phyloP scores from a whole-genome alignment of 1,140 invertebrate genomes.

The Sinonovacula constricta region DNA sequence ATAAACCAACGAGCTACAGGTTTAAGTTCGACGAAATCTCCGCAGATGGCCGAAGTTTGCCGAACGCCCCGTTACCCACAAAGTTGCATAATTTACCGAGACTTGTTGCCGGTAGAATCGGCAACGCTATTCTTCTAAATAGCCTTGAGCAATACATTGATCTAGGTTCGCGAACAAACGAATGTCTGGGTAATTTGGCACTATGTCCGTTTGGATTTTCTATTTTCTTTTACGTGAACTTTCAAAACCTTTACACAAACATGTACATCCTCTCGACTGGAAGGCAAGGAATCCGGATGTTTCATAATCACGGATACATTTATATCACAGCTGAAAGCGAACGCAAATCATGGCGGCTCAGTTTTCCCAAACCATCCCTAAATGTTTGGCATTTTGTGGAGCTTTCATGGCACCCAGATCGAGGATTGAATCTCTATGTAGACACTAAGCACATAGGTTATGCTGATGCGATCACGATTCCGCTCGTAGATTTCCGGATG shows the following conservation, averaged over 20 bases:
- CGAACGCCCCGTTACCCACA: slow-evolving; percentile 59
- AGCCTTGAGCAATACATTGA: slow-evolving; percentile 72
- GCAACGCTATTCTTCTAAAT: slow-evolving; percentile 68
- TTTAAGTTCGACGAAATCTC: slow-evolving; percentile 71
- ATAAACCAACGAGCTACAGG: slow-evolving; percentile 63
- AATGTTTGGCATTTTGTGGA: slow-evolving; percentile 75
- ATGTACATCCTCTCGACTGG: slow-evolving; percentile 73
- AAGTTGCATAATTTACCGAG: slow-evolving; percentile 56
- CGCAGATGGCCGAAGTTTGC: slow-evolving; percentile 53
- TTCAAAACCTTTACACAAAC: slow-evolving; percentile 64
- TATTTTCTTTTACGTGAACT: slow-evolving; percentile 73
- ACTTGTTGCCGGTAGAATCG: slow-evolving; percentile 70
- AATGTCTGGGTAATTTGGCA: slow-evolving; percentile 72
- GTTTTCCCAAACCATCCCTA: slow-evolving; percentile 50
- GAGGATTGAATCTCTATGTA: slow-evolving; percentile 73
- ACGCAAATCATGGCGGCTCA: slow-evolving; percentile 57
- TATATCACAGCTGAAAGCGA: slow-evolving; percentile 60
- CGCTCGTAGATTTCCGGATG: neutral
- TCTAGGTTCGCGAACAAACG: slow-evolving; percentile 61
- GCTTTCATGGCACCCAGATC: slow-evolving; percentile 73
- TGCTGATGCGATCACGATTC: slow-evolving; percentile 40
- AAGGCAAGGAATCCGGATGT: slow-evolving; percentile 67
- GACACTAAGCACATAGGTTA: slow-evolving; percentile 64
- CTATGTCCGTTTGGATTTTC: slow-evolving; percentile 72
- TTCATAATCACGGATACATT: slow-evolving; percentile 65